phyloP scores from a whole-genome alignment of 2,888 invertebrate species.

The Thumatha senex region DNA sequence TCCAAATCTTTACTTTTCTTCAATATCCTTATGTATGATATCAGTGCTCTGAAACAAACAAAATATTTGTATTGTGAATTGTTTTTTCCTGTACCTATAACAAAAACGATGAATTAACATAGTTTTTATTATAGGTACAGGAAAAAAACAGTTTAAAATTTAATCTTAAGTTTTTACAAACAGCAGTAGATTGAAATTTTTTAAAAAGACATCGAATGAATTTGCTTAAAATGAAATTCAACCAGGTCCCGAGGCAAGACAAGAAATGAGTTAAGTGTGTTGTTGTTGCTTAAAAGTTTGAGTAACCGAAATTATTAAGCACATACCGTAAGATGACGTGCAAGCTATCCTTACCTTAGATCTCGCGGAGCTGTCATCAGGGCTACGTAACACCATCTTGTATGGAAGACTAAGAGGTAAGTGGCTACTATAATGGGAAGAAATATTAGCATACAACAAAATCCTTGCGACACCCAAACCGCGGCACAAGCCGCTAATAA shows the following conservation, averaged over 20 bases:
- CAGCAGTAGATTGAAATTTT: too few relatives aligned
- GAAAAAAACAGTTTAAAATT: not conserved
- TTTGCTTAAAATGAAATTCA: too few relatives aligned
- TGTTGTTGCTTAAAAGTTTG: not conserved
- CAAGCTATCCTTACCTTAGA: conserved; percentile 81
- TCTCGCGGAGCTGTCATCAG: conserved; percentile 89
- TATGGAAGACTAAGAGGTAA: conserved; percentile 86
- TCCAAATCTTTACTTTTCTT: conserved; percentile 85
- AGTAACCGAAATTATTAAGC: not conserved
- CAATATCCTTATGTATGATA: conserved; percentile 86
- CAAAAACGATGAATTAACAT: too few relatives aligned
- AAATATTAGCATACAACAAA: conserved; percentile 85
- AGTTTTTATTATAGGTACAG: not conserved
- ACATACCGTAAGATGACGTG: conserved; percentile 32
- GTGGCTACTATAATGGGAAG: conserved; percentile 84
- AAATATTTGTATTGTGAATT: not conserved
- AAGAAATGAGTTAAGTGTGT: too few relatives aligned
- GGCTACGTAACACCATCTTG: conserved; percentile 91
- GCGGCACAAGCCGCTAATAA: conserved; percentile 69
- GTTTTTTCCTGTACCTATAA: too few relatives aligned
- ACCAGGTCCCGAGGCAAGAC: too few relatives aligned
- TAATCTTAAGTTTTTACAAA: too few relatives aligned
- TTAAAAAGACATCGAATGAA: too few relatives aligned
- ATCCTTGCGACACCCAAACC: conserved; percentile 82
- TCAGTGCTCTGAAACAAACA: conserved; percentile 85